Evolutionary conservation across 2,797 vertebrate species (phyloP).

Genomic region (Halcyon leucocephala): DNA sequence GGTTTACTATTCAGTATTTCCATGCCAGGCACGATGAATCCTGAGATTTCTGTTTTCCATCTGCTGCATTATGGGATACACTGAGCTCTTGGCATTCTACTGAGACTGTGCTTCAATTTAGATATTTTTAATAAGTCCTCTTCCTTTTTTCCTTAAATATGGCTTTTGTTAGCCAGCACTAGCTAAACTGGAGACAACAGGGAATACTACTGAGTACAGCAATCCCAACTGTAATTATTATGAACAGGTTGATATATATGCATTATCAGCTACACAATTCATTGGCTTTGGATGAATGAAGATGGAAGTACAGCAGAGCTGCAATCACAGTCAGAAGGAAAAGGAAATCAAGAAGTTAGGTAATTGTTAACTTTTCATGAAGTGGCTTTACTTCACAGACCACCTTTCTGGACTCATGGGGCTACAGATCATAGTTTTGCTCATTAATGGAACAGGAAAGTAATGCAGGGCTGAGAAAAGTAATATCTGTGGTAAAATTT

Average conservation of each 20-base stretch:
- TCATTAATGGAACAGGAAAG: not conserved
- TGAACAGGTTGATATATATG: conserved; percentile 31
- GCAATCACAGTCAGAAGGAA: not conserved
- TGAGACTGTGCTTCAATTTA: conserved; percentile 29
- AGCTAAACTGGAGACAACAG: conserved; percentile 26
- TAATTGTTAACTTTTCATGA: conserved; percentile 16
- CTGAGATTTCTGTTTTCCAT: conserved; percentile 4
- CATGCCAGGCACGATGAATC: not conserved
- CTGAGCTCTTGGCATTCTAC: not conserved
- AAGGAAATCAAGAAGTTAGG: not conserved
- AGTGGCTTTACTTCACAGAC: not conserved
- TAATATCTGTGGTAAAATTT: not conserved
- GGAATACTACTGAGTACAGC: conserved; percentile 20
- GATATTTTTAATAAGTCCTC: conserved; percentile 10
- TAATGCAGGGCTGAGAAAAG: not conserved
- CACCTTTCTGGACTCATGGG: not conserved
- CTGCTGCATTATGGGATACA: not conserved
- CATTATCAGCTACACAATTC: conserved; percentile 35
- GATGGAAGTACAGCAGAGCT: not conserved
- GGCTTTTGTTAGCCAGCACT: conserved; percentile 18
- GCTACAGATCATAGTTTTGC: not conserved
- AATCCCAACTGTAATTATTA: conserved; percentile 50
- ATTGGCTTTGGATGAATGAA: conserved; percentile 38
- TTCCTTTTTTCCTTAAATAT: conserved; percentile 23
- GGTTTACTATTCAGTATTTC: not conserved